A percentile compares a stretch with the other conserved stretches of the same genome.
Evolutionary conservation across 2,113 vertebrate genomes (phyloP).

Genomic region (Arvicanthis niloticus): DNA sequence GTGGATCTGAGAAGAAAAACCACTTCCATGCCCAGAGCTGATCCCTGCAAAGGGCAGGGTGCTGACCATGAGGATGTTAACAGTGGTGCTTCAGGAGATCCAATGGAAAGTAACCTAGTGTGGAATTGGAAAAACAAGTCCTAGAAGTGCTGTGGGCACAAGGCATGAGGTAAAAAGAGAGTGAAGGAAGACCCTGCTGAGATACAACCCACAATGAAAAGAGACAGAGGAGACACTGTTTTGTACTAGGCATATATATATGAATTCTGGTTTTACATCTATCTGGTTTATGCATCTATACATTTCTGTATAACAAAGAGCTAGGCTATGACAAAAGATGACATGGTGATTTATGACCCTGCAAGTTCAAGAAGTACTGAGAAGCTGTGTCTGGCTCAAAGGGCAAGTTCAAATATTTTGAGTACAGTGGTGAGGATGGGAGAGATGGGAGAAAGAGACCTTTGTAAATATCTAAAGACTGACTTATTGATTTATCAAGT

Average conservation of each 20-base stretch:
- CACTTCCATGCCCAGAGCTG: neutral
- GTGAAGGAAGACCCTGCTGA: constrained; percentile 45
- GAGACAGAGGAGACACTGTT: constrained; percentile 28
- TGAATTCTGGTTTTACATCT: neutral
- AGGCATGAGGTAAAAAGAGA: neutral
- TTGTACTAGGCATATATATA: neutral
- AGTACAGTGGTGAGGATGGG: neutral
- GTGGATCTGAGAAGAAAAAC: neutral
- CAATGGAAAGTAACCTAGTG: neutral
- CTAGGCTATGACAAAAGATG: constrained; percentile 35
- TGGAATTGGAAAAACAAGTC: constrained; percentile 16
- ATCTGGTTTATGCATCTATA: constrained; percentile 34
- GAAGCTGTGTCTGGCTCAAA: constrained; percentile 38
- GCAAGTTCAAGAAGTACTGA: constrained; percentile 14
- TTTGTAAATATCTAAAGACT: constrained; percentile 4
- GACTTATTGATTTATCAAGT: constrained; percentile 59
- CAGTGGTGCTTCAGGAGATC: neutral
- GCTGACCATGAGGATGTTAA: neutral
- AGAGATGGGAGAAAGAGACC: neutral
- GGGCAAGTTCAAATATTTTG: constrained; percentile 36
- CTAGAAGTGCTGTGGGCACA: neutral
- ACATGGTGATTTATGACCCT: neutral
- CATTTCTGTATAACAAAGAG: constrained; percentile 1
- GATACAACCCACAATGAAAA: constrained; percentile 19
- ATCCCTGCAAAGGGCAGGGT: neutral